These are phyloP conservation scores for Onychomys torridus DNA, from an alignment of 2,797 vertebrate genomes.

Conservation along the genomic window DNA sequence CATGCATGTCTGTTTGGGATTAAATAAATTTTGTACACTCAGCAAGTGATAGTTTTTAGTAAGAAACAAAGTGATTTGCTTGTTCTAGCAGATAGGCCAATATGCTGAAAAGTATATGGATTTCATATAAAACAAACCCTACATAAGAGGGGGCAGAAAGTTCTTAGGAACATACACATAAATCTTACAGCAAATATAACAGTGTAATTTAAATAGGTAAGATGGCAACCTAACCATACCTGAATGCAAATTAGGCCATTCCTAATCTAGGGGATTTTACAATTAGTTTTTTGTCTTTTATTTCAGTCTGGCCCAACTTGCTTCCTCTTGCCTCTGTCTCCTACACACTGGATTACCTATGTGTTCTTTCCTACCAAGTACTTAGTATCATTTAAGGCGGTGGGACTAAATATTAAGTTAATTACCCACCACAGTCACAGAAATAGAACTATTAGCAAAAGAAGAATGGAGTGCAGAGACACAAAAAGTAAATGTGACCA, in stretches of 20 bases:
- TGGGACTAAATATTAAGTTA: neutral
- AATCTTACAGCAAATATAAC: conserved; percentile 23
- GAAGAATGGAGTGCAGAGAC: neutral
- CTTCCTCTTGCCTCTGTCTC: neutral
- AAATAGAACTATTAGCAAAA: conserved; percentile 26
- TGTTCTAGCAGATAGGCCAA: neutral
- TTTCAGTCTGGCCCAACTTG: neutral
- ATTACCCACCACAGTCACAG: neutral
- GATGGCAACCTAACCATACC: neutral
- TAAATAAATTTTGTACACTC: conserved; percentile 29
- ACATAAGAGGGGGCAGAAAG: neutral
- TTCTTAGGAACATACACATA: neutral
- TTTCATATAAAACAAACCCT: conserved; percentile 43
- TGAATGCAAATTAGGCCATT: conserved; percentile 11
- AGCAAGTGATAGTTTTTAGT: conserved; percentile 33
- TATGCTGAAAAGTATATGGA: neutral
- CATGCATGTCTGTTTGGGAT: neutral
- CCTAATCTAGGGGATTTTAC: neutral
- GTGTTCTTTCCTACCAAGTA: neutral
- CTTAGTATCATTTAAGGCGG: neutral
- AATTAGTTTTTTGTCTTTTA: neutral
- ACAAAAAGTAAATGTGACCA: neutral
- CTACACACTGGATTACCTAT: neutral
- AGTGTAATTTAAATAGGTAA: conserved; percentile 19
- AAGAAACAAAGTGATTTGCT: conserved; percentile 35